Evolutionary conservation across 92 coral and sea anemone species (phyloP).

Genomic region (Epizoanthus ramosus): DNA sequence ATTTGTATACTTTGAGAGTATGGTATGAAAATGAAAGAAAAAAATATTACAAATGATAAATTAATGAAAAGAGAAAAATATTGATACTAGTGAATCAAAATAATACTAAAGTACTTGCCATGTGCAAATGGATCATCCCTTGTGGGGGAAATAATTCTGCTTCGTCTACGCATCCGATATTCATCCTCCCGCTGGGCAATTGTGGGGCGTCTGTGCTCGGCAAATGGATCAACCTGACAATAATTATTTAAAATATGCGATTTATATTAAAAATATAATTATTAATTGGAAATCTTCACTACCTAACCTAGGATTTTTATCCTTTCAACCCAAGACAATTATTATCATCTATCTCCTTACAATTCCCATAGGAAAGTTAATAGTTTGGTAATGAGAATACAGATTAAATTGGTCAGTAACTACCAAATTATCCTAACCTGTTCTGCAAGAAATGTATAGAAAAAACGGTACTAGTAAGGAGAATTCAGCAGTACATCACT

Average conservation of each 20-base stretch:
- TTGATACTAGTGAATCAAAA: not conserved
- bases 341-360: too few species aligned
- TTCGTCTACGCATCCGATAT: conserved; percentile 85
- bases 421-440: too few species aligned
- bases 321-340: too few species aligned
- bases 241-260: not conserved
- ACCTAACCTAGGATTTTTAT: not conserved
- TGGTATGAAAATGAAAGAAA: too few species aligned
- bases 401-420: too few species aligned
- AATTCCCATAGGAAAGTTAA: too few species aligned
- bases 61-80: not conserved
- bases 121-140: conserved; percentile 96
- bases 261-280: not conserved
- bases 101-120: conserved; percentile 69
- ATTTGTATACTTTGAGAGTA: too few species aligned
- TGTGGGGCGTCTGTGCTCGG: conserved; percentile 94
- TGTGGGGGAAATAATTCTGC: conserved; percentile 93
- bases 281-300: not conserved
- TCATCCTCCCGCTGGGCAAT: conserved; percentile 96
- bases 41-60: too few species aligned
- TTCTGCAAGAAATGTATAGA: too few species aligned
- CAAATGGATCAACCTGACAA: conserved; percentile 88
- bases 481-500: too few species aligned
- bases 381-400: too few species aligned
- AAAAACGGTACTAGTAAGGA: too few species aligned